A percentile compares a stretch with the other conserved stretches of the same genome.
These are phyloP conservation scores for Drosophila mimica DNA, from an alignment of 2,888 invertebrate genomes.

Conservation along the genomic window DNA sequence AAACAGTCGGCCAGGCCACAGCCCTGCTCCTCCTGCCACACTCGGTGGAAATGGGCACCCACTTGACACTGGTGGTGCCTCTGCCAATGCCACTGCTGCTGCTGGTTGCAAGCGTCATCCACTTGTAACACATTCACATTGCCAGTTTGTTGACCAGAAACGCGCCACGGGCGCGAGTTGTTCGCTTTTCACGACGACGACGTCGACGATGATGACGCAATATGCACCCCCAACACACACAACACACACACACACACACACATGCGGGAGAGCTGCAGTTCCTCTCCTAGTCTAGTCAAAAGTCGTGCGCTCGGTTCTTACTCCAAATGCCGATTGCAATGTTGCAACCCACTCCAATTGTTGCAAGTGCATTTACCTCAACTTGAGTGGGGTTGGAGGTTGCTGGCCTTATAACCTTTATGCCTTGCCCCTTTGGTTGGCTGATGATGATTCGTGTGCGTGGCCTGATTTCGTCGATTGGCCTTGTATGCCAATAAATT, in stretches of 20 bases:
- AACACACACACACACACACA: conserved; percentile 11
- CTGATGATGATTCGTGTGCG: conserved; percentile 62
- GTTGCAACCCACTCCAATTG: conserved; percentile 1
- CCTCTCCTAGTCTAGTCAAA: conserved; percentile 38
- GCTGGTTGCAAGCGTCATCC: conserved; percentile 59
- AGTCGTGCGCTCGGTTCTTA: conserved; percentile 63
- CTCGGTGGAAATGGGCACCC: conserved; percentile 35
- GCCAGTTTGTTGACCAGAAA: conserved; percentile 54
- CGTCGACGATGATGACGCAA: conserved; percentile 64
- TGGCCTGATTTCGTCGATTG: conserved; percentile 78
- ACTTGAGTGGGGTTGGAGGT: conserved; percentile 13
- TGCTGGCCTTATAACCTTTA: conserved; percentile 23
- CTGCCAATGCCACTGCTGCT: conserved; percentile 1
- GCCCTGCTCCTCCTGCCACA: conserved; percentile 1
- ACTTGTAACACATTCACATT: conserved; percentile 74
- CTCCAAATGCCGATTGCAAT: conserved; percentile 55
- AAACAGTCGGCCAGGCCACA: conserved; percentile 9
- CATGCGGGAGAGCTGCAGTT: conserved; percentile 44
- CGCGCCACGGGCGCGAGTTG: conserved; percentile 60
- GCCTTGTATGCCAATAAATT: conserved; percentile 68
- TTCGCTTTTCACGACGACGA: conserved; percentile 52
- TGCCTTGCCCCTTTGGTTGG: conserved; percentile 5
- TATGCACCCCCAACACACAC: conserved; percentile 50
- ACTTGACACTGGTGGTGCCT: conserved; percentile 32
- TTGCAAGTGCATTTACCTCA: conserved; percentile 72